Conservation (phyloP, 1,140 invertebrate genomes). For the Drosophila littoralis region DNA sequence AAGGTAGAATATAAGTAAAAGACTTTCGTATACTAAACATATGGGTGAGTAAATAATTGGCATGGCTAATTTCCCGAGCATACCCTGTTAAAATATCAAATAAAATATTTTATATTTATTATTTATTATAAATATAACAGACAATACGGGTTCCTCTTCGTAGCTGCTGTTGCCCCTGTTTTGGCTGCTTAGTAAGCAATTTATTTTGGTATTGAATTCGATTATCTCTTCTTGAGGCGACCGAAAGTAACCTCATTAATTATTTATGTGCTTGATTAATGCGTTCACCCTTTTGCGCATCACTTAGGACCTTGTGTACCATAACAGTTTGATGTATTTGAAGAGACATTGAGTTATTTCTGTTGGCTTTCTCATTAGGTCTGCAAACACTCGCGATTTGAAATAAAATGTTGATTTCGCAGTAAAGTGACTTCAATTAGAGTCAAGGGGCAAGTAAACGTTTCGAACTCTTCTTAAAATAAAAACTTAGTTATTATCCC, state of each 20-base stretch:
- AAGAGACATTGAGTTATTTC: constrained; percentile 6
- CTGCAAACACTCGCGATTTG: constrained; percentile 7
- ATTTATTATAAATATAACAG: too few species aligned
- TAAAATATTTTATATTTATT: too few species aligned
- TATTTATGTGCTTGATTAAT: constrained; percentile 13
- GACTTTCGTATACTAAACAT: background rate
- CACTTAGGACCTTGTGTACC: constrained; percentile 6
- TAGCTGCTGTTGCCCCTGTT: background rate
- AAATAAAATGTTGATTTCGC: constrained; percentile 2
- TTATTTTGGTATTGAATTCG: constrained; percentile 1
- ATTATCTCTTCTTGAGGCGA: background rate
- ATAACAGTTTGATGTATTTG: constrained; percentile 1
- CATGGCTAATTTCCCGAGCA: background rate
- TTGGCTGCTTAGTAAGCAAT: background rate
- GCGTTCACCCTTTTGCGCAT: constrained; percentile 13
- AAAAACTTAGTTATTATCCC: constrained; percentile 1
- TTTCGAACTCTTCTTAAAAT: background rate
- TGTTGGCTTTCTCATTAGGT: background rate
- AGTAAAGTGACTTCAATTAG: constrained; percentile 20
- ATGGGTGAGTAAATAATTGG: background rate
- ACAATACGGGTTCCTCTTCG: background rate
- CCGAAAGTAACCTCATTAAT: constrained; percentile 1
- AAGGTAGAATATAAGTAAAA: constrained; percentile 5
- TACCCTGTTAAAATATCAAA: too few species aligned
- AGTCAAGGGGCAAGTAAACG: background rate